These are phyloP conservation scores for Plutella xylostella DNA, from an alignment of 2,888 invertebrate genomes.

Conservation along the genomic window DNA sequence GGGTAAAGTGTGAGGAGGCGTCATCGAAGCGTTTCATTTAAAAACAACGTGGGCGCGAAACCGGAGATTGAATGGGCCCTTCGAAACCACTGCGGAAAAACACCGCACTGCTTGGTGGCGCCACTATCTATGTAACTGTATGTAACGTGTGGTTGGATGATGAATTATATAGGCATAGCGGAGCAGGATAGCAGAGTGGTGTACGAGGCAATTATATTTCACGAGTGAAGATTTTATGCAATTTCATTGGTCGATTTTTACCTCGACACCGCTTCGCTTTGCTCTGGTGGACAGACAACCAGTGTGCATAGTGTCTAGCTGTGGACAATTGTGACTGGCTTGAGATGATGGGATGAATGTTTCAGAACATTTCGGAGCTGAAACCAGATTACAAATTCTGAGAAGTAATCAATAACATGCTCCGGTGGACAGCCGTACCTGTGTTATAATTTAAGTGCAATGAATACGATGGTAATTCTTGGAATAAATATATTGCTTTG, in stretches of 20 bases:
- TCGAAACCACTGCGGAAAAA: constrained; percentile 7
- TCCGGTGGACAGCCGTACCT: background rate
- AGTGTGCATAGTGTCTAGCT: no score
- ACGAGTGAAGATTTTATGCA: no score
- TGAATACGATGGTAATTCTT: background rate
- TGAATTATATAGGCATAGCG: background rate
- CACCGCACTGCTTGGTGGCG: no score
- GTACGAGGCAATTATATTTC: background rate
- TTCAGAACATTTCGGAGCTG: background rate
- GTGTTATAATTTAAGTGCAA: background rate
- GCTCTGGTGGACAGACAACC: background rate
- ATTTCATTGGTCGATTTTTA: no score
- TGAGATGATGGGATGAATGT: no score
- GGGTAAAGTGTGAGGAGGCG: no score
- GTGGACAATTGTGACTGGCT: no score
- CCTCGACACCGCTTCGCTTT: background rate
- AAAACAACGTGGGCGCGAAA: constrained; percentile 38
- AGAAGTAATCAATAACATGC: background rate
- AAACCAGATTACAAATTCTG: background rate
- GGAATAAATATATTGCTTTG: background rate
- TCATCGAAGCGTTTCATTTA: constrained; percentile 35
- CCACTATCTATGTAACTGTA: no score
- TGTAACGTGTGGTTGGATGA: background rate
- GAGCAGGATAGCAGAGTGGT: background rate
- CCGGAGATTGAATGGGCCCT: constrained; percentile 39